Evolutionary conservation across 2,888 invertebrate species (phyloP).

Genomic region (Formica aserva): DNA sequence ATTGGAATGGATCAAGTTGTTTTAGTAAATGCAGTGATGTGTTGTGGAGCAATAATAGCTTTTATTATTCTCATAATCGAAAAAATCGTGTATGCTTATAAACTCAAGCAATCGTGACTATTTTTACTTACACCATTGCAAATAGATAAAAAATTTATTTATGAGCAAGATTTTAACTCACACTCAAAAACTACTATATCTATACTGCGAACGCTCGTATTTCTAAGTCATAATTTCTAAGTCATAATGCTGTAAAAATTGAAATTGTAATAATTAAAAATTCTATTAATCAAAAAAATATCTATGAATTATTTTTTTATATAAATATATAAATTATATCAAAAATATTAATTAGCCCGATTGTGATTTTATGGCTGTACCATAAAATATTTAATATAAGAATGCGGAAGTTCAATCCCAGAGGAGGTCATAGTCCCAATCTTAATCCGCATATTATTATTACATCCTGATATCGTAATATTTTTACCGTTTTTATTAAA

Average conservation of each 20-base stretch:
- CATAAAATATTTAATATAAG: background rate
- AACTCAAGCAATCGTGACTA: background rate
- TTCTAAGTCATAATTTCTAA: background rate
- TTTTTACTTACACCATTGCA: background rate
- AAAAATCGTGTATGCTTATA: constrained; percentile 32
- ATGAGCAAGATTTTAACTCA: background rate
- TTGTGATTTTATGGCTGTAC: background rate
- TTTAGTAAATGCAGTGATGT: constrained; percentile 61
- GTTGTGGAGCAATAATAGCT: constrained; percentile 54
- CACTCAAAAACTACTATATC: background rate
- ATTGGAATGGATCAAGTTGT: constrained; percentile 64
- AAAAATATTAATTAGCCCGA: background rate
- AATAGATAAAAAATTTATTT: background rate
- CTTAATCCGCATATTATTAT: too few species aligned
- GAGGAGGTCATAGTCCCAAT: too few species aligned
- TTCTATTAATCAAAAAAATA: constrained; percentile 1
- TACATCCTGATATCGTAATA: too few species aligned
- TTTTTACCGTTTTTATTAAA: too few species aligned
- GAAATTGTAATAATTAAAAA: background rate
- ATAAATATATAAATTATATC: background rate
- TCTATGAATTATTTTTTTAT: background rate
- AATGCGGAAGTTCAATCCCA: too few species aligned
- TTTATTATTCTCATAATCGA: constrained; percentile 53
- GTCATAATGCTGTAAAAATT: background rate
- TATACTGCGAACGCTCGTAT: background rate